These are phyloP conservation scores for Pseudomugil tenellus DNA, from an alignment of 2,797 vertebrate genomes.

Conservation along the genomic window DNA sequence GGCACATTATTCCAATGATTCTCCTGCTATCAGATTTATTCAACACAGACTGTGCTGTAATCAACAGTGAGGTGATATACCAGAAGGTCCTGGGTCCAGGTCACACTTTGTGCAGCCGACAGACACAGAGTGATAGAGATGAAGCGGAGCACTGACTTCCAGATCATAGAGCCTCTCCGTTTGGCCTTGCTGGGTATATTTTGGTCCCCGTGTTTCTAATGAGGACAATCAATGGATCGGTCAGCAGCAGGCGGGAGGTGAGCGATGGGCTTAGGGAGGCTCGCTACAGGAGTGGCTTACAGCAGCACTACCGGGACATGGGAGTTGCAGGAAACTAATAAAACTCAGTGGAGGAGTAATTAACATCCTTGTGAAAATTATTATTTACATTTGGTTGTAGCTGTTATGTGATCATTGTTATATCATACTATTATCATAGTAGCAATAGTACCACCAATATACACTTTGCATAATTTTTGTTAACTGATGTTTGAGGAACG, in stretches of 20 bases:
- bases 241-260: constrained; percentile 41
- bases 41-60: background rate
- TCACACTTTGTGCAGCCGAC: constrained; percentile 66
- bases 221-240: constrained; percentile 56
- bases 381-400: background rate
- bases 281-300: constrained; percentile 19
- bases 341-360: constrained; percentile 19
- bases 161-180: constrained; percentile 65
- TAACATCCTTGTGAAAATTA: background rate
- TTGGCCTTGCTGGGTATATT: constrained; percentile 52
- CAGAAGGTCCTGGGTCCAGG: constrained; percentile 72
- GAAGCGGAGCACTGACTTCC: constrained; percentile 73
- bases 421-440: too few species aligned
- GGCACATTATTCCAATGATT: constrained; percentile 11
- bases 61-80: constrained; percentile 52
- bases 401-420: background rate
- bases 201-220: constrained; percentile 60
- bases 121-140: constrained; percentile 72
- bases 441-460: background rate
- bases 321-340: constrained; percentile 8
- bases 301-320: constrained; percentile 11
- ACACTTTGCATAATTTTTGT: background rate
- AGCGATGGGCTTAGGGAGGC: constrained; percentile 11
- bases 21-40: background rate
- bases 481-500: background rate